Evolutionary conservation across 2,113 vertebrate genomes (phyloP).

Genomic region (Cyanoliseus patagonus): DNA sequence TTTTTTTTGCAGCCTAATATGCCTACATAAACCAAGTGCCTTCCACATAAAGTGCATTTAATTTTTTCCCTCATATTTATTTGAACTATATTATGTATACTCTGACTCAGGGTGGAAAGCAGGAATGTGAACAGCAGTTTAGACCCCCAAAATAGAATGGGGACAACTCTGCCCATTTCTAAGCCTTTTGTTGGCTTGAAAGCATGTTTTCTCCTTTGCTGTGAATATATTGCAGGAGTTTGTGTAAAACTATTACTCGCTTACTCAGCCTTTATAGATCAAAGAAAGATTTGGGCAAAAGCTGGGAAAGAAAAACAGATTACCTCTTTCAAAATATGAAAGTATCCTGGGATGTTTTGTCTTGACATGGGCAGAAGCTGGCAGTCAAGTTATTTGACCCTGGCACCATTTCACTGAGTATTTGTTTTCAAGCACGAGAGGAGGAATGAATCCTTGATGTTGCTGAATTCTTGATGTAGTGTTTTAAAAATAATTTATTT

Average conservation of each 20-base stretch:
- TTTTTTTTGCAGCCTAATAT: background rate
- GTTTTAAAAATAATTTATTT: background rate
- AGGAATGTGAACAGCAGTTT: background rate
- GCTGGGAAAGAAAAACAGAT: slow-evolving; percentile 20
- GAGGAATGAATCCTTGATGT: background rate
- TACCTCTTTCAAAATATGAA: slow-evolving; percentile 30
- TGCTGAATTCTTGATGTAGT: background rate
- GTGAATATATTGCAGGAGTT: background rate
- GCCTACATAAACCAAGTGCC: background rate
- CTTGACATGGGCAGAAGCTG: slow-evolving; percentile 43
- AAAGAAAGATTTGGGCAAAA: background rate
- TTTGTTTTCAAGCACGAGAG: background rate
- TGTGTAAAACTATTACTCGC: background rate
- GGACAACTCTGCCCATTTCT: background rate
- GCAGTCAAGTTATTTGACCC: slow-evolving; percentile 1
- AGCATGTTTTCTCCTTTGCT: background rate
- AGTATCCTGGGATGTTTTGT: slow-evolving; percentile 20
- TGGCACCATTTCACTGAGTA: background rate
- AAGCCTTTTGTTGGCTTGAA: background rate
- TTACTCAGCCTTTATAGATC: background rate
- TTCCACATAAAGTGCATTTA: background rate
- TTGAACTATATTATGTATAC: background rate
- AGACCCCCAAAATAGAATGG: background rate
- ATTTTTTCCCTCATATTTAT: background rate
- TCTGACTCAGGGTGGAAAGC: background rate